Evolutionary conservation across 2,888 invertebrate genomes (phyloP).

Genomic region (Pollenia griseotomentosa): DNA sequence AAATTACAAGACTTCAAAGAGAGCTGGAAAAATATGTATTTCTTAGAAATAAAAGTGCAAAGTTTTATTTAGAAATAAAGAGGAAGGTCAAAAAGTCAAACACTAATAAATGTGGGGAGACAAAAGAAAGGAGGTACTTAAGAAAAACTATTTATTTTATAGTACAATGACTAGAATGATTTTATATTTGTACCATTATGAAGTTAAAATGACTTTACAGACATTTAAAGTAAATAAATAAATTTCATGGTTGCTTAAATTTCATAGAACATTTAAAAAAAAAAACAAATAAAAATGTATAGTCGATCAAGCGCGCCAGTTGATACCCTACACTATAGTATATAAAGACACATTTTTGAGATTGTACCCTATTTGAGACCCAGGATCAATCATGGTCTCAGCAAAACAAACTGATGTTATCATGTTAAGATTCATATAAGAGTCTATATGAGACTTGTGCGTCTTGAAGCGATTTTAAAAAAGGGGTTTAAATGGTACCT

Average conservation of each 20-base stretch:
- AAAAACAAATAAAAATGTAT: not conserved
- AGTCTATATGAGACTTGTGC: too few relatives aligned
- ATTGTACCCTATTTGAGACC: too few relatives aligned
- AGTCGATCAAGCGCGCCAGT: too few relatives aligned
- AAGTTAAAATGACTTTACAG: not conserved
- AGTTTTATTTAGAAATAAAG: slow-evolving; percentile 23
- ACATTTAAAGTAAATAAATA: not conserved
- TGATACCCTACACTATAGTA: too few relatives aligned
- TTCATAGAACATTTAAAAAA: not conserved
- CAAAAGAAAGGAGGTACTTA: not conserved
- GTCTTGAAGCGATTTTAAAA: too few relatives aligned
- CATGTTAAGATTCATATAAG: too few relatives aligned
- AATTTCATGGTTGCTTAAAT: not conserved
- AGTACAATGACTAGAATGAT: not conserved
- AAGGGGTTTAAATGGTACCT: too few relatives aligned
- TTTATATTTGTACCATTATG: not conserved
- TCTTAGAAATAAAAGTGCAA: slow-evolving; percentile 25
- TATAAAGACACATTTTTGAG: too few relatives aligned
- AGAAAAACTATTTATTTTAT: not conserved
- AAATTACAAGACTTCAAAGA: slow-evolving; percentile 12
- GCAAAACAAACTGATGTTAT: too few relatives aligned
- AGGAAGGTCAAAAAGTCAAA: slow-evolving; percentile 19
- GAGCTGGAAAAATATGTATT: not conserved
- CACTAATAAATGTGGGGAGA: not conserved
- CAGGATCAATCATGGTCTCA: too few relatives aligned